A percentile compares a stretch with the other conserved stretches of the same genome.
Evolutionary conservation across 2,113 vertebrate genomes (phyloP).

Genomic region (Garra rufa): DNA sequence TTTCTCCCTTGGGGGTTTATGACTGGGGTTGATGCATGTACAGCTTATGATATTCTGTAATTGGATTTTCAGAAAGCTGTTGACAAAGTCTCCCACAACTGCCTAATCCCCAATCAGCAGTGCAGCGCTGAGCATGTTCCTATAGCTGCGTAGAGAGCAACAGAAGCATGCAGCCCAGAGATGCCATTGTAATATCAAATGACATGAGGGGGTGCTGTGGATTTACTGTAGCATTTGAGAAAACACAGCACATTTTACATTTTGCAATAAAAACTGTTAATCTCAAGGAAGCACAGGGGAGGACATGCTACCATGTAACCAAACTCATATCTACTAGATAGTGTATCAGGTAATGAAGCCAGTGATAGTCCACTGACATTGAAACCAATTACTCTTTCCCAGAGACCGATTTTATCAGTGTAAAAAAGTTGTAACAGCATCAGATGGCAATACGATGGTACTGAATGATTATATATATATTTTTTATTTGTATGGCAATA

Average conservation of each 20-base stretch:
- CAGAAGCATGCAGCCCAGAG: slow-evolving; percentile 16
- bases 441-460: background rate
- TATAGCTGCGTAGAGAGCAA: slow-evolving; percentile 38
- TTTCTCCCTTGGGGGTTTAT: slow-evolving; percentile 63
- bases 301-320: background rate
- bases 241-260: background rate
- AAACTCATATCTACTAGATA: background rate
- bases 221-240: slow-evolving; percentile 7
- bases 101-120: slow-evolving; percentile 80
- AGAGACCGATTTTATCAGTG: background rate
- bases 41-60: slow-evolving; percentile 80
- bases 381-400: slow-evolving; percentile 12
- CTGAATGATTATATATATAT: background rate
- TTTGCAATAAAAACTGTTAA: background rate
- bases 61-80: slow-evolving; percentile 83
- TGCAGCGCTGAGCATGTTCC: slow-evolving; percentile 64
- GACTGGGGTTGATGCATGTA: slow-evolving; percentile 75
- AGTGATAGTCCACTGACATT: background rate
- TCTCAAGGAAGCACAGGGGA: background rate
- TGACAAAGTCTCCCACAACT: slow-evolving; percentile 79
- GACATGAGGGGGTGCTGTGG: slow-evolving; percentile 24
- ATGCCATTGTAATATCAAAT: slow-evolving; percentile 35
- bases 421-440: background rate
- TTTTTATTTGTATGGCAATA: background rate
- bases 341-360: background rate